A percentile compares a stretch with the other conserved stretches of the same genome.
Conservation (phyloP, 2,797 vertebrate genomes). For the Xerus rutilus region DNA sequence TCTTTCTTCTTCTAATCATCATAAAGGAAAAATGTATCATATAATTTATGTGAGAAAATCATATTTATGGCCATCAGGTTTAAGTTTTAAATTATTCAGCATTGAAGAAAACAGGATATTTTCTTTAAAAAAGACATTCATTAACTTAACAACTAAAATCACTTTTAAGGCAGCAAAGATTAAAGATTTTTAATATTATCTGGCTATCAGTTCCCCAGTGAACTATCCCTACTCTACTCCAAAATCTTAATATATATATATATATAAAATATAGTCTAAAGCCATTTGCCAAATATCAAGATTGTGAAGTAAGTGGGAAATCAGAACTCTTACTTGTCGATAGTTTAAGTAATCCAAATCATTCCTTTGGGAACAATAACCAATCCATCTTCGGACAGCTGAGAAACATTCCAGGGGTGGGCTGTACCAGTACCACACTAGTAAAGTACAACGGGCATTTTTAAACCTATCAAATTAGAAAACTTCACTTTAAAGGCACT, state of each 20-base stretch:
- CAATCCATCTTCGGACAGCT: slow-evolving; percentile 50
- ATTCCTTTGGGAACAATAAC: slow-evolving; percentile 70
- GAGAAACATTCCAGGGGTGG: not conserved
- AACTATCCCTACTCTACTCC: slow-evolving; percentile 4
- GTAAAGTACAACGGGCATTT: slow-evolving; percentile 34
- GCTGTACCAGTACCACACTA: not conserved
- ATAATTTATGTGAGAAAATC: slow-evolving; percentile 11
- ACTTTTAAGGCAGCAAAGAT: slow-evolving; percentile 60
- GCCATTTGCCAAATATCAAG: slow-evolving; percentile 68
- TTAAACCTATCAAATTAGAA: slow-evolving; percentile 12
- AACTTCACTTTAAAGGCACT: not conserved
- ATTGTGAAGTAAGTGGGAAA: slow-evolving; percentile 74
- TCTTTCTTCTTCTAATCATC: slow-evolving; percentile 1
- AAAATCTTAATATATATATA: slow-evolving; percentile 48
- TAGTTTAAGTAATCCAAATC: slow-evolving; percentile 73
- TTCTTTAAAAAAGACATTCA: slow-evolving; percentile 35
- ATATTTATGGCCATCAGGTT: slow-evolving; percentile 33
- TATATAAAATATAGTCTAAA: slow-evolving; percentile 42
- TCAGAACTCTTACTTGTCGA: slow-evolving; percentile 64
- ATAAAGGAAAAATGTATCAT: slow-evolving; percentile 33
- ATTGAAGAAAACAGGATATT: not conserved
- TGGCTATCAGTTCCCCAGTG: slow-evolving; percentile 19
- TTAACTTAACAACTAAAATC: slow-evolving; percentile 54
- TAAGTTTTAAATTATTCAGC: slow-evolving; percentile 66
- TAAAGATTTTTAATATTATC: slow-evolving; percentile 39